These are phyloP conservation scores for Bathynomus jamesi DNA, from an alignment of 1,140 invertebrate genomes.

Conservation along the genomic window DNA sequence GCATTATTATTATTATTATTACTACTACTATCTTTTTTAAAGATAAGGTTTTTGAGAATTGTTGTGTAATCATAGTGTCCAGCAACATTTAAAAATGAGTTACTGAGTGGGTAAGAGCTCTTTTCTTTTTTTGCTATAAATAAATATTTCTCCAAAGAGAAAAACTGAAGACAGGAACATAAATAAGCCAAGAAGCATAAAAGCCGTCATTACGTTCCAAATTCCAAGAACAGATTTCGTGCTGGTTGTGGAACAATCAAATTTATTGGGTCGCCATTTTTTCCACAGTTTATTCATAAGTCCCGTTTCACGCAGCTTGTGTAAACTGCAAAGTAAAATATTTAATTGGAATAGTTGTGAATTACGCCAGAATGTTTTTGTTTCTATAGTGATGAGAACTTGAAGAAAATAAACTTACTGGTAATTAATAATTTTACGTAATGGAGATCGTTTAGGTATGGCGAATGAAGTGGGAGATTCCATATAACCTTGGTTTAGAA, in stretches of 20 bases:
- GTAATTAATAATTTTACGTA: neutral
- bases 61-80: too few species aligned
- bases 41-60: too few species aligned
- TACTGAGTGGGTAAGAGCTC: too few species aligned
- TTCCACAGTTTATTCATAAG: neutral
- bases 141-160: too few species aligned
- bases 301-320: neutral
- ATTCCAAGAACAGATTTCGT: neutral
- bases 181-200: neutral
- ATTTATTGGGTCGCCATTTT: neutral
- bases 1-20: too few species aligned
- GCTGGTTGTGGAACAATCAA: too few species aligned
- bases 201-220: neutral
- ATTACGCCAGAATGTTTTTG: too few species aligned
- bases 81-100: too few species aligned
- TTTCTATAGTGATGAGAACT: too few species aligned
- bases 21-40: too few species aligned
- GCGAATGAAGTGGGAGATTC: neutral
- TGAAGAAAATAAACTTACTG: neutral
- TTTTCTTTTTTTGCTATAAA: too few species aligned
- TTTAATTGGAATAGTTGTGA: too few species aligned
- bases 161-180: neutral
- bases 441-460: neutral
- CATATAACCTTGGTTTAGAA: neutral
- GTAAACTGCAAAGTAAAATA: neutral